phyloP scores from a whole-genome alignment of 2,113 vertebrate genomes.

The Chionis minor region DNA sequence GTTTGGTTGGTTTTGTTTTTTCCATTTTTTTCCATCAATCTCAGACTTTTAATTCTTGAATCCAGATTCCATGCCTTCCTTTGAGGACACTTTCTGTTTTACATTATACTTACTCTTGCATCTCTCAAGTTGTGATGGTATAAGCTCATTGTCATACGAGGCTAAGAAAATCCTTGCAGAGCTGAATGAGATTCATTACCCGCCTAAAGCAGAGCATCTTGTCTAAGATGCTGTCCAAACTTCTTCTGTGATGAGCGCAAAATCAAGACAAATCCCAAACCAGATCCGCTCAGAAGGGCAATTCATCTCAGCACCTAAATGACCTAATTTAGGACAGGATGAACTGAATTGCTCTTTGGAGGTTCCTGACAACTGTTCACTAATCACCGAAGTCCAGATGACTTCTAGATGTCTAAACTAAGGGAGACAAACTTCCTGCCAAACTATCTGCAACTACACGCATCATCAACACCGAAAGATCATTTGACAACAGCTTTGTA shows the following conservation, averaged over 20 bases:
- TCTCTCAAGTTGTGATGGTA: neutral
- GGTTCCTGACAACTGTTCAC: neutral
- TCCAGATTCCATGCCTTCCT: neutral
- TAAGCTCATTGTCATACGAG: neutral
- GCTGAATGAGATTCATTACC: neutral
- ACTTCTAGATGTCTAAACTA: neutral
- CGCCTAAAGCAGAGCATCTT: neutral
- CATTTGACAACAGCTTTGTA: neutral
- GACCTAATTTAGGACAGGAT: neutral
- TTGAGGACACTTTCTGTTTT: neutral
- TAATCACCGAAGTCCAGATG: neutral
- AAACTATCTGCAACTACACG: neutral
- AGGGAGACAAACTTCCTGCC: neutral
- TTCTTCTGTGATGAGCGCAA: neutral
- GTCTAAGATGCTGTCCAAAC: neutral
- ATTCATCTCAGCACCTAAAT: neutral
- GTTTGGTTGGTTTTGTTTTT: neutral
- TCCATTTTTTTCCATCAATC: neutral
- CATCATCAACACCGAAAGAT: neutral
- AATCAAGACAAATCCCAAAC: neutral
- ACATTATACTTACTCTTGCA: rapidly evolving
- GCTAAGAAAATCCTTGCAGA: neutral
- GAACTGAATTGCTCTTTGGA: neutral
- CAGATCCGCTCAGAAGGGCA: neutral
- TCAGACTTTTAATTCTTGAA: neutral